Evolutionary conservation across 2,113 vertebrate species (phyloP), one percentile per base, ranked within the genome.

Genomic region (Coturnix japonica): DNA sequence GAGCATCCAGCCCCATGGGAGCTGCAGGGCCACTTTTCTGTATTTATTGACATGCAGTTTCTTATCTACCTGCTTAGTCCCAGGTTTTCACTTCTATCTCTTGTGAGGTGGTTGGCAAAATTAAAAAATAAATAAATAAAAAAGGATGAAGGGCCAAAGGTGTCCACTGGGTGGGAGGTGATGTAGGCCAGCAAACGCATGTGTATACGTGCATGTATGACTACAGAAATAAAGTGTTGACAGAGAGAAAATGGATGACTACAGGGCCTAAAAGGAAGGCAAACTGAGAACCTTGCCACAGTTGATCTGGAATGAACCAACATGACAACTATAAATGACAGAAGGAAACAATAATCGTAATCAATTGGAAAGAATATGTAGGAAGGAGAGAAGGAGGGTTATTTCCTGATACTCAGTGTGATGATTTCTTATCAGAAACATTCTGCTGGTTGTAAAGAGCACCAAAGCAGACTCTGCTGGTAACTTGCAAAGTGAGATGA

Each of bases 401-500:
- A 23, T 53, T 74, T 7, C 14, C 63, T 46, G 33, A 41, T 37
- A 41, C 12, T 57, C 74, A 37, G 8, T 33, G 41, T 56, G 54
- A 82, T 56, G 54, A 82, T 70, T 85, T 66, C 77, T 75, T 41
- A 61, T 51, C 11, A 33, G 89, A 61, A 69, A 35, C 19, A 89
- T 77, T 59, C 74, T 66, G 20, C 57, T 87, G 41, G 22, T 43
- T 70, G 44, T 11, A 81, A 89, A 86, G 72, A 53, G 46, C 72
- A 81, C 9, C 46, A 91, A 81, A 81, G 77, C 31, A 84, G 57
- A 83, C 37, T 80, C 91, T 56, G 44, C 51, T 75, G 13, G 41
- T 39, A 69, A 77, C 89, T 72, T 91, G 20, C 61, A 85, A 87
- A 82, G 56, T 31, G 60, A 72, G 80, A 85, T 28, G 69, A 92